Conservation (phyloP, 1,140 invertebrate species). For the Listronotus bonariensis region DNA sequence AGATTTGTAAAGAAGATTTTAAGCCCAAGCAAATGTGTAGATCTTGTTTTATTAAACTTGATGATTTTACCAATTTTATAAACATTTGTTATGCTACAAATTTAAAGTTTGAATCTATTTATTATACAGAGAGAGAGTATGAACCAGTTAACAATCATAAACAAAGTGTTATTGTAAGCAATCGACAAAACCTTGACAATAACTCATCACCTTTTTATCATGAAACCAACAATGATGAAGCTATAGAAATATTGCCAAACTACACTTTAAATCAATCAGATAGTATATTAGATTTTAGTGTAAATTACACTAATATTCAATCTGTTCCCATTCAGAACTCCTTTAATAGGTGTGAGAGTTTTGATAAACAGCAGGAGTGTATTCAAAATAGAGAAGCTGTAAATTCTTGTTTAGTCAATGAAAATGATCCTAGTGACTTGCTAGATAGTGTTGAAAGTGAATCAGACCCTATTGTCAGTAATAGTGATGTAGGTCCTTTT, state of each 20-base stretch:
- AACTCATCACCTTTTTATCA: too few species aligned
- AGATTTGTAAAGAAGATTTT: conserved; percentile 34
- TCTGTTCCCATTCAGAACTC: not conserved
- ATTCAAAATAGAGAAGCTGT: not conserved
- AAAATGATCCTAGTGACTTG: not conserved
- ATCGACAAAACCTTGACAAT: not conserved
- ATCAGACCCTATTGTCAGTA: not conserved
- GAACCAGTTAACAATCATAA: not conserved
- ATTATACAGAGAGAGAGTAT: conserved; percentile 4
- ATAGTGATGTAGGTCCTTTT: not conserved
- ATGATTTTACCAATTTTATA: conserved; percentile 28
- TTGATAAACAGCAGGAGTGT: not conserved
- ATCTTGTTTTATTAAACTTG: conserved; percentile 24
- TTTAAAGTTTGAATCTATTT: conserved; percentile 31
- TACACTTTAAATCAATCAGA: not conserved
- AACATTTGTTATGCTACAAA: conserved; percentile 17
- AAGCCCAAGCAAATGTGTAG: conserved; percentile 34
- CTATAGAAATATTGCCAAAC: not conserved
- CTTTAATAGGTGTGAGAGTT: not conserved
- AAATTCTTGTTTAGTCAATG: not conserved
- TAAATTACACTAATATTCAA: not conserved
- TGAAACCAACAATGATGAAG: not conserved
- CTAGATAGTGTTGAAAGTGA: conserved; percentile 4
- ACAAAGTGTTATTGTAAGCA: conserved; percentile 15
- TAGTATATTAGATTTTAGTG: conserved; percentile 2